Conservation (phyloP, 2,113 vertebrate species). For the Gadus chalcogrammus region DNA sequence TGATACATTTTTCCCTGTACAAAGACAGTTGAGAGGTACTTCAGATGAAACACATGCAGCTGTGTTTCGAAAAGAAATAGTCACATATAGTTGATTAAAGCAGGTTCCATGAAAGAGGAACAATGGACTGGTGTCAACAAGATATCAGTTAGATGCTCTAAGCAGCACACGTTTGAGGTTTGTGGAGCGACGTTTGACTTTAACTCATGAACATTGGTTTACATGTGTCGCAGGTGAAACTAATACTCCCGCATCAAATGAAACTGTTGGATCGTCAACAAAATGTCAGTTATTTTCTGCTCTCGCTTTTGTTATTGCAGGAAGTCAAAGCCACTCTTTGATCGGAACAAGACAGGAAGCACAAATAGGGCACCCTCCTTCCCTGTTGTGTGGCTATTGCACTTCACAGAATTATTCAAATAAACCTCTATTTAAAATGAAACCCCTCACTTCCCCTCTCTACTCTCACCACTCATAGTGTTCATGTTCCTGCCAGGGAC, state of each 20-base stretch:
- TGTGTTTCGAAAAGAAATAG: constrained; percentile 12
- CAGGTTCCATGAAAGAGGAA: constrained; percentile 35
- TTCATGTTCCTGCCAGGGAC: too few relatives aligned
- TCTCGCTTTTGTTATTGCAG: not conserved
- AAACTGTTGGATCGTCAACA: not conserved
- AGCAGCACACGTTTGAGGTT: too few relatives aligned
- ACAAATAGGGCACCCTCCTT: constrained; percentile 44
- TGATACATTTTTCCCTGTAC: too few relatives aligned
- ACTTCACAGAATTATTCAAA: constrained; percentile 52
- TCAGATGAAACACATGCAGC: not conserved
- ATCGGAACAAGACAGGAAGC: constrained; percentile 45
- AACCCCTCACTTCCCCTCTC: constrained; percentile 34
- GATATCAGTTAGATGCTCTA: constrained; percentile 19
- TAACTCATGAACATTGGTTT: too few relatives aligned
- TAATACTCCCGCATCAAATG: too few relatives aligned
- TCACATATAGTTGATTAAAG: not conserved
- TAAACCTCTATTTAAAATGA: not conserved
- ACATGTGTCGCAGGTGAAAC: too few relatives aligned
- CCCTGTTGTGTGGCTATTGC: constrained; percentile 48
- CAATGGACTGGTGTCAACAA: not conserved
- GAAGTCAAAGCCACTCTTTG: constrained; percentile 15
- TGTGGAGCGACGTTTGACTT: too few relatives aligned
- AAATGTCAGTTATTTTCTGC: not conserved
- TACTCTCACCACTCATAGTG: too few relatives aligned
- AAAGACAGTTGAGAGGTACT: too few relatives aligned